Evolutionary conservation across 2,797 vertebrate species (phyloP).

Genomic region (Capromys pilorides): DNA sequence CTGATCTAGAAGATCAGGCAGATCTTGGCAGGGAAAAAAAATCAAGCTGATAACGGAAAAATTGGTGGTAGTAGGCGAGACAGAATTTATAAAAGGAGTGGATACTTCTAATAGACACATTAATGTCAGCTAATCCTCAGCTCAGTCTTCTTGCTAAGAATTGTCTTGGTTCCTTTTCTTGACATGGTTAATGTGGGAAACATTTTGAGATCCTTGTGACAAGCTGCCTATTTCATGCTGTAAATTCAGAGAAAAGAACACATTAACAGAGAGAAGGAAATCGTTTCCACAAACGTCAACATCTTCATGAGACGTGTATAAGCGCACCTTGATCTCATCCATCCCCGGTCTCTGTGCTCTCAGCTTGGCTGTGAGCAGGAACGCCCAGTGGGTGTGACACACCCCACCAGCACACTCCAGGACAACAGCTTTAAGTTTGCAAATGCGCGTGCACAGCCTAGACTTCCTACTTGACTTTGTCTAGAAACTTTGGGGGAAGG

Average conservation of each 20-base stretch:
- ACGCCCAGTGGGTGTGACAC: background rate
- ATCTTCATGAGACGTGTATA: background rate
- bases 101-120: background rate
- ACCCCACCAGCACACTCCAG: no score
- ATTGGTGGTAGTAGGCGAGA: background rate
- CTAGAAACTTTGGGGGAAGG: background rate
- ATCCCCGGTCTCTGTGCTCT: background rate
- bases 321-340: background rate
- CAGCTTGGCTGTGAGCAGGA: background rate
- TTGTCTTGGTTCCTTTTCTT: background rate
- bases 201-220: slow-evolving; percentile 30
- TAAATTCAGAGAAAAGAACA: slow-evolving; percentile 31
- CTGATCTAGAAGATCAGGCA: background rate
- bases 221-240: background rate
- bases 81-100: slow-evolving; percentile 21
- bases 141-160: background rate
- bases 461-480: background rate
- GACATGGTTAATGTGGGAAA: background rate
- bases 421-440: background rate
- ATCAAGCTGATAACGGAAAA: background rate
- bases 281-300: background rate
- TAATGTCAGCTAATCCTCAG: background rate
- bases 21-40: background rate
- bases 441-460: background rate
- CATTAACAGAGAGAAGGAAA: background rate